Evolutionary conservation across 2,888 invertebrate species (phyloP), one percentile per base, ranked within the genome.

Genomic region (Aromia moschata): DNA sequence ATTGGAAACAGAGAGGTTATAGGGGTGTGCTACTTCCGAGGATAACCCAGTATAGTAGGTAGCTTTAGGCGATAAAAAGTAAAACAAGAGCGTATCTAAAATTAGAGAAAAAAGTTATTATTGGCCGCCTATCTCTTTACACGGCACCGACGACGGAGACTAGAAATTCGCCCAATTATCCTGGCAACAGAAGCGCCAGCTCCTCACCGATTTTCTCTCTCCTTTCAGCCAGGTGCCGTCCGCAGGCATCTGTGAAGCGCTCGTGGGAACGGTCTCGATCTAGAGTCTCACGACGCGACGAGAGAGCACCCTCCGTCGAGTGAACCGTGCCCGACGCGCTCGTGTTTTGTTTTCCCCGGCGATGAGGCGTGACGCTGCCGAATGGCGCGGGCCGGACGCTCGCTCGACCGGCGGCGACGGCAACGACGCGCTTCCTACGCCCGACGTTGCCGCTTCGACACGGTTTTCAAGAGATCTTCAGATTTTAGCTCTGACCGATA

Each of bases 221-320:
- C 56, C 52, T 41, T 66, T 59, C 60, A 55, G 65, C 70, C 70
- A 70, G 71, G 71, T 71, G 70, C 67, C 57, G 55, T 63, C 62
- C 60, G 56, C 69, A 70, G 69, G 70, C 69, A 67, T 69, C 69
- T 70, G 70, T 68, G 64, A 67, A 66, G 62, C 64, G 64, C 62
- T 67, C 72, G 72, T 72, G 72, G 72, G 72, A 72, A 72, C 69
- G 70, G 62, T 68, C 64, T 62, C 63, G 62, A 67, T 59, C 60
- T 64, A 43, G 64, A 66, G 61, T 72, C 70, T 69, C 72, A 71
- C 70, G 70, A n/a, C n/a, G n/a, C n/a, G n/a, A n/a, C n/a, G n/a
- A n/a, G n/a, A 70, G 63, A 65, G 64, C 67, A 65, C 65, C 64
- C 67, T 66, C 49, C 46, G 58, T 57, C 67, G 64, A 63, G 66